phyloP scores from a whole-genome alignment of 2,797 vertebrate genomes.

The Anguilla megastoma region DNA sequence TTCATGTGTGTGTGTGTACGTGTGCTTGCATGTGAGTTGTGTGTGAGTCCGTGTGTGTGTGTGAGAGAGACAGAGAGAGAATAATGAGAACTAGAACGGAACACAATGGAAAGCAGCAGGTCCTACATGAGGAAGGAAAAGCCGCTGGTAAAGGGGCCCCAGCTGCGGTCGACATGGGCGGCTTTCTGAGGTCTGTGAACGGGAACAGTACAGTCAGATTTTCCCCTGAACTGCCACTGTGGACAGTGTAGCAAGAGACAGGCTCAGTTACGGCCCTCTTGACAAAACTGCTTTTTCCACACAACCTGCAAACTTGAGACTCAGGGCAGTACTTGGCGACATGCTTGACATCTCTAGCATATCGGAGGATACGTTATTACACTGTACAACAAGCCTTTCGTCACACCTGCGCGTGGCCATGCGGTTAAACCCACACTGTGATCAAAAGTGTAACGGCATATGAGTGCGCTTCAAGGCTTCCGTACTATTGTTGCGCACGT shows the following conservation, averaged over 20 bases:
- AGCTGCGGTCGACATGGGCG: not conserved
- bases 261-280: not conserved
- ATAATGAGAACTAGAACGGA: not conserved
- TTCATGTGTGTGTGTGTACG: not conserved
- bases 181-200: not conserved
- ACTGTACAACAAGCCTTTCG: not conserved
- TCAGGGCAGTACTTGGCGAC: not conserved
- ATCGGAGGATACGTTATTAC: not conserved
- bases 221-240: not conserved
- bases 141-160: not conserved
- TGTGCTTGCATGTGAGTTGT: not conserved
- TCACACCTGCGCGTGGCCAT: not conserved
- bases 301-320: not conserved
- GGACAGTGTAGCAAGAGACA: not conserved
- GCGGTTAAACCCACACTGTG: not conserved
- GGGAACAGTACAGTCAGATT: not conserved
- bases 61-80: not conserved
- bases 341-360: not conserved
- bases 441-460: not conserved
- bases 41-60: not conserved
- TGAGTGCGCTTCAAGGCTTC: not conserved
- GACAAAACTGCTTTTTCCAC: not conserved
- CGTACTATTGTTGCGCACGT: not conserved
- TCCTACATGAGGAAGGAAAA: constrained; percentile 10
- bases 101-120: not conserved